phyloP scores from a whole-genome alignment of 2,113 vertebrate species.

The Taxidea taxus region DNA sequence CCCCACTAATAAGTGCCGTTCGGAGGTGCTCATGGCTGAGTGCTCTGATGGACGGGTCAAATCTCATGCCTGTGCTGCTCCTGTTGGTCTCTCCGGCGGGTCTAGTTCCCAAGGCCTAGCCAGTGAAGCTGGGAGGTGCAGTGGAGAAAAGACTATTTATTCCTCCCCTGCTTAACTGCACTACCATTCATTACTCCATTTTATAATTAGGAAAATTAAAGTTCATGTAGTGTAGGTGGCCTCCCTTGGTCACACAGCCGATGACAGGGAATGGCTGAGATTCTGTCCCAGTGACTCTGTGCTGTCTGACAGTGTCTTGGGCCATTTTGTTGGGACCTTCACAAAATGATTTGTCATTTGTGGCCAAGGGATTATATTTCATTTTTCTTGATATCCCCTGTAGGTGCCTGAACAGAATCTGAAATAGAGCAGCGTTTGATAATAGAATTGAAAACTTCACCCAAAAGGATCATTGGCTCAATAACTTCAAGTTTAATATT shows the following conservation, averaged over 20 bases:
- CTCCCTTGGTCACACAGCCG: not conserved
- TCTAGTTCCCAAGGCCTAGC: not conserved
- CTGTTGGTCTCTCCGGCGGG: not conserved
- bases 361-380: not conserved
- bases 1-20: not conserved
- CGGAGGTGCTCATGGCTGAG: no score
- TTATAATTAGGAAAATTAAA: not conserved
- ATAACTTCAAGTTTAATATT: not conserved
- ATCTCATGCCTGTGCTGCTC: not conserved
- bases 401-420: not conserved
- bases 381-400: not conserved
- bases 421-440: not conserved
- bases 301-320: not conserved
- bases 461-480: not conserved
- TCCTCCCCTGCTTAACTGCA: not conserved
- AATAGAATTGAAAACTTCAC: not conserved
- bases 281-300: not conserved
- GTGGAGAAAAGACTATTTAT: not conserved
- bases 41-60: not conserved
- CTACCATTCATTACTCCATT: not conserved
- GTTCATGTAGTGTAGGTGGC: fast-evolving
- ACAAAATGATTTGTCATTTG: not conserved
- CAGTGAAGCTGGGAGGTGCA: not conserved
- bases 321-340: not conserved
- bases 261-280: no score